Conservation (phyloP, 2,113 vertebrate species). For the Psophia crepitans region DNA sequence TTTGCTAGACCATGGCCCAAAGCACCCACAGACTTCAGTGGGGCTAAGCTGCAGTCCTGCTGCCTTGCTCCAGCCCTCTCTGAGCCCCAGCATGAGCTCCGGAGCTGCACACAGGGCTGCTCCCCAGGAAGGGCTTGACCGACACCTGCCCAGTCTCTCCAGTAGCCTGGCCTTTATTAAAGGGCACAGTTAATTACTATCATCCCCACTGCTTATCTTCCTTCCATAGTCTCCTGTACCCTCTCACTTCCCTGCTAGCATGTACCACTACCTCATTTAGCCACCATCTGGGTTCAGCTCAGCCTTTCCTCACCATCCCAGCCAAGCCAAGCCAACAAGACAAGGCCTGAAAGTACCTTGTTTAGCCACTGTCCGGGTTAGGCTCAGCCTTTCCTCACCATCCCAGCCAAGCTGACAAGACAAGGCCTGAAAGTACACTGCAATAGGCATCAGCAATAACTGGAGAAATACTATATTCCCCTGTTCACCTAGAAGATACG, state of each 20-base stretch:
- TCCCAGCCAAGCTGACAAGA: not conserved
- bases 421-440: not conserved
- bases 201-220: not conserved
- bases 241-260: not conserved
- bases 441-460: not conserved
- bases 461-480: not conserved
- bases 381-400: not conserved
- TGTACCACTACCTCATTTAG: not conserved
- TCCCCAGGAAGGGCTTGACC: not conserved
- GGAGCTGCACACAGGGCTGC: not conserved
- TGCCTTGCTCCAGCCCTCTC: not conserved
- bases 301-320: not conserved
- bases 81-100: rapidly evolving
- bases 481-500: not conserved
- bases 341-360: not conserved
- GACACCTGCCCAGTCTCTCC: not conserved
- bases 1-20: not conserved
- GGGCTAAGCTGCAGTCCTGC: not conserved
- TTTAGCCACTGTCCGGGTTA: not conserved
- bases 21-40: not conserved
- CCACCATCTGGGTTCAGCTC: not conserved
- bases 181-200: not conserved
- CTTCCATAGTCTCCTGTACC: not conserved
- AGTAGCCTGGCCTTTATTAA: not conserved
- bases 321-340: not conserved